Evolutionary conservation across 2,113 vertebrate species (phyloP).

Genomic region (Bagarius yarrelli): DNA sequence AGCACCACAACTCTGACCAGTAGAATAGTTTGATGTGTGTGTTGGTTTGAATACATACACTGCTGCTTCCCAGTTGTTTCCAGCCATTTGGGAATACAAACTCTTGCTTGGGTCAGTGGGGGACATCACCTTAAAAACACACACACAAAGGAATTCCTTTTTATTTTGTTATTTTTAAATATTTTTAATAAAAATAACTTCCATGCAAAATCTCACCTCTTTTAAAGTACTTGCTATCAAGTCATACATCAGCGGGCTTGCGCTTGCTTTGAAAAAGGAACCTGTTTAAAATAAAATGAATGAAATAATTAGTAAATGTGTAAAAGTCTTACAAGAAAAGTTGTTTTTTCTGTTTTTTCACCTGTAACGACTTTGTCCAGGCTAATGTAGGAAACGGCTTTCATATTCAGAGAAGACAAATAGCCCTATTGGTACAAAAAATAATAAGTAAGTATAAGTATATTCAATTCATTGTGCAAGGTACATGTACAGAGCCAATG

Average conservation of each 20-base stretch:
- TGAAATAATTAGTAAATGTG: background rate
- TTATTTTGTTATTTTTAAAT: background rate
- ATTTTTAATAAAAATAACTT: background rate
- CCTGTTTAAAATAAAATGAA: conserved; percentile 65
- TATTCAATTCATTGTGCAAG: no score
- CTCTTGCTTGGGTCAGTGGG: rapidly evolving
- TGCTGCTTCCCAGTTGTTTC: conserved; percentile 60
- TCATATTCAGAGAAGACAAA: conserved; percentile 80
- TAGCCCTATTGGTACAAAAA: conserved; percentile 76
- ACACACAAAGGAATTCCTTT: conserved; percentile 1
- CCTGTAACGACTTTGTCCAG: conserved; percentile 84
- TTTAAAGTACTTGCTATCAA: conserved; percentile 72
- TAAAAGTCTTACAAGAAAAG: background rate
- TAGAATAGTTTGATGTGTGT: background rate
- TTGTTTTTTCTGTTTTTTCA: conserved; percentile 54
- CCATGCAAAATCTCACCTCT: conserved; percentile 66
- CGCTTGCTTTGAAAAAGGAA: conserved; percentile 73
- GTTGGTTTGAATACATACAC: conserved; percentile 73
- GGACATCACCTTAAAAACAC: conserved; percentile 67
- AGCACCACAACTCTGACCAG: background rate
- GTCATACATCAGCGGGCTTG: conserved; percentile 79
- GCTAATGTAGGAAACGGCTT: conserved; percentile 86
- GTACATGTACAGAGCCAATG: no score
- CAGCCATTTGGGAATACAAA: conserved; percentile 57
- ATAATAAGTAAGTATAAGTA: no score